Conservation (phyloP, 2,888 invertebrate genomes). For the Drosophila putrida region DNA sequence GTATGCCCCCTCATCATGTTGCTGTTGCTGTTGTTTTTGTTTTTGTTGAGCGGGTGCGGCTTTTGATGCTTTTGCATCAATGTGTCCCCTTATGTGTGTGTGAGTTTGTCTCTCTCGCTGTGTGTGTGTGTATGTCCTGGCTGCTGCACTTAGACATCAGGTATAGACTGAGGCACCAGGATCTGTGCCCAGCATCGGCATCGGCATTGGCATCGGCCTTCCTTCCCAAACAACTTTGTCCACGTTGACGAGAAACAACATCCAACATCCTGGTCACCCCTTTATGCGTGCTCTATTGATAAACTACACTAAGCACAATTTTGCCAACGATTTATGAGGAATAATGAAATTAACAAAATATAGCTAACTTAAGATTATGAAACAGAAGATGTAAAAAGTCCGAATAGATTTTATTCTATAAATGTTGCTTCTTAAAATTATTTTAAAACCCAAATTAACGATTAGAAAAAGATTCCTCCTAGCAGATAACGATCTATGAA, state of each 20-base stretch:
- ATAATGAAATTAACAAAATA: background rate
- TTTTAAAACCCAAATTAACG: background rate
- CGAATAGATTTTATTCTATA: no score
- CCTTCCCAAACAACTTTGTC: constrained; percentile 57
- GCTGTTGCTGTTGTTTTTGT: constrained; percentile 32
- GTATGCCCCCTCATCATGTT: constrained; percentile 3
- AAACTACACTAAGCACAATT: constrained; percentile 63
- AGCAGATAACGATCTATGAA: no score
- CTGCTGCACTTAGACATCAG: constrained; percentile 75
- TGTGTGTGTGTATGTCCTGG: constrained; percentile 40
- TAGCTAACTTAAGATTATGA: no score
- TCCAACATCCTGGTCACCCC: constrained; percentile 57
- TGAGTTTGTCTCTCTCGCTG: constrained; percentile 1
- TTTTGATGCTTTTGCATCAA: constrained; percentile 74
- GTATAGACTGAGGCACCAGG: constrained; percentile 57
- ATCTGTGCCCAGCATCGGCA: constrained; percentile 31
- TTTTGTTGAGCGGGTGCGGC: constrained; percentile 73
- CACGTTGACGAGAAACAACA: constrained; percentile 68
- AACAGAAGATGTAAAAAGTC: no score
- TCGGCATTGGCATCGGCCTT: constrained; percentile 24
- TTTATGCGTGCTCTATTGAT: constrained; percentile 73
- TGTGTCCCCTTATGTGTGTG: constrained; percentile 33
- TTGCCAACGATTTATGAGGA: background rate
- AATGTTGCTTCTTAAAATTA: no score
- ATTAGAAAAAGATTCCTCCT: no score